Conservation (phyloP, 53 echinoderm and acorn worm genomes). For the Arbacia lixula region DNA sequence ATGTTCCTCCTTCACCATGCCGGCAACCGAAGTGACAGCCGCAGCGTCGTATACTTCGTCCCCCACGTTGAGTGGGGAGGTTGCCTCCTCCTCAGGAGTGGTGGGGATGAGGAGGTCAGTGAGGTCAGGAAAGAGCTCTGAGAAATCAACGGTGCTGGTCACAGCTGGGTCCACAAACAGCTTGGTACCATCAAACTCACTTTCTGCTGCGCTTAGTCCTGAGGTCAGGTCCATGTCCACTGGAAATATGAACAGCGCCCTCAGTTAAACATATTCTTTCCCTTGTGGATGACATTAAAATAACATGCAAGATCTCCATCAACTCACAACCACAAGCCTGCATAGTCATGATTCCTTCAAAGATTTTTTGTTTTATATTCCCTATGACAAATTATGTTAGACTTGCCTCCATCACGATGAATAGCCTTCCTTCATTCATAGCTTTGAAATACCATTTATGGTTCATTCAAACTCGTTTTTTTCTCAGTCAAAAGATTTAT, state of each 20-base stretch:
- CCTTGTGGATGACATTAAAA: too few relatives aligned
- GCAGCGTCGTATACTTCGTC: constrained; percentile 2
- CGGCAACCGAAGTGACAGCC: background rate
- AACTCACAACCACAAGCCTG: too few relatives aligned
- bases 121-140: constrained; percentile 79
- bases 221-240: constrained; percentile 83
- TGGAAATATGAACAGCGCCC: too few relatives aligned
- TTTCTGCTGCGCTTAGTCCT: constrained; percentile 61
- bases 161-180: constrained; percentile 21
- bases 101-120: constrained; percentile 53
- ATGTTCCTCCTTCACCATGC: background rate
- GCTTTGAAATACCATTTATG: too few relatives aligned
- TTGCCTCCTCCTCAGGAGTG: background rate
- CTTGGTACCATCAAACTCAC: constrained; percentile 51
- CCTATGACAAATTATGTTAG: too few relatives aligned
- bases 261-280: background rate
- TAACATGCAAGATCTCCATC: too few relatives aligned
- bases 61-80: constrained; percentile 31
- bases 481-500: too few relatives aligned
- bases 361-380: too few relatives aligned
- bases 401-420: too few relatives aligned
- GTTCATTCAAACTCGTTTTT: too few relatives aligned
- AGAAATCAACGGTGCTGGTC: constrained; percentile 61
- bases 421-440: too few relatives aligned
- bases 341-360: too few relatives aligned